A percentile compares a stretch with the other conserved stretches of the same genome.
Conservation (phyloP, 2,113 vertebrate genomes). For the Osmerus eperlanus region DNA sequence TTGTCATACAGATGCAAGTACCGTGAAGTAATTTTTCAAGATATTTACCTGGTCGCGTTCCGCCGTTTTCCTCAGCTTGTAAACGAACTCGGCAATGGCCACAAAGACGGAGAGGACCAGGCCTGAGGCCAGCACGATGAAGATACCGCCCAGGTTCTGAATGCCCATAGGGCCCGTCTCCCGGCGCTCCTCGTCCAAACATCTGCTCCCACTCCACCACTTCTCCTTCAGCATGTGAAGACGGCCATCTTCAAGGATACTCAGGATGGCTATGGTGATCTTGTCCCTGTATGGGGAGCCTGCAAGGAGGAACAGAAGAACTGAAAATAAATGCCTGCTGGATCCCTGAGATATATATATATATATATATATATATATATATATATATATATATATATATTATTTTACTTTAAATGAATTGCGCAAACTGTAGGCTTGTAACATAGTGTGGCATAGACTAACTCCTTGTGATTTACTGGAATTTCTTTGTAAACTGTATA, state of each 20-base stretch:
- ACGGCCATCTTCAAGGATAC: constrained; percentile 94
- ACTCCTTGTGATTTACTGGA: too few relatives aligned
- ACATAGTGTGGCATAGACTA: too few relatives aligned
- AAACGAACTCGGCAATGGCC: constrained; percentile 95
- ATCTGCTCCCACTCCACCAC: constrained; percentile 93
- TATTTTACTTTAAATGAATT: too few relatives aligned
- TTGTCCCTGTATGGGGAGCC: constrained; percentile 97
- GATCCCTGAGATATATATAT: not conserved
- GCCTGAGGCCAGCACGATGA: constrained; percentile 94
- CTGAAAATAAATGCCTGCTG: not conserved
- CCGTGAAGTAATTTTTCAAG: constrained; percentile 24
- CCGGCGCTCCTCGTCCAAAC: constrained; percentile 88
- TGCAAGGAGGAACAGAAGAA: constrained; percentile 59
- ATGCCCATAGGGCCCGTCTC: constrained; percentile 93
- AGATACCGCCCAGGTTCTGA: constrained; percentile 96
- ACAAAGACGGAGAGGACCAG: constrained; percentile 93
- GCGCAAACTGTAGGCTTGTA: too few relatives aligned
- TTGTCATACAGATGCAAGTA: not conserved
- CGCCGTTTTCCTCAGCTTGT: constrained; percentile 91
- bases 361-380: too few relatives aligned
- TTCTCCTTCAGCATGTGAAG: constrained; percentile 95
- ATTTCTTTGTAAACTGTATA: too few relatives aligned
- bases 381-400: too few relatives aligned
- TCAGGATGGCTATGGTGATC: constrained; percentile 95
- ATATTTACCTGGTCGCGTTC: constrained; percentile 89